These are phyloP conservation scores for Cheilosia grossa DNA, from an alignment of 2,888 invertebrate species.

Conservation along the genomic window DNA sequence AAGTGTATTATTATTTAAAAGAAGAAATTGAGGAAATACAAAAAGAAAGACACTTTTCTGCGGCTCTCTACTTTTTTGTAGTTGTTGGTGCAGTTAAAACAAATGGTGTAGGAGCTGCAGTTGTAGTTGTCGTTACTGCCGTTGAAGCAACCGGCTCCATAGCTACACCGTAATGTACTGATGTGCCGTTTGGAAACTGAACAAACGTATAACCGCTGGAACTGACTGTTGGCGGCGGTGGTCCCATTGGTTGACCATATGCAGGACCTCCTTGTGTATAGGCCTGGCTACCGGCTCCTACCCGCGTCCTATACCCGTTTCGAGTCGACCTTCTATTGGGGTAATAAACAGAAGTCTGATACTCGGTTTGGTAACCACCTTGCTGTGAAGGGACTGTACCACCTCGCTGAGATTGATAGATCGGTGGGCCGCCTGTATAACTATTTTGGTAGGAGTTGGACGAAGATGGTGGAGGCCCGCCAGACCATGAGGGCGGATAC, in stretches of 20 bases:
- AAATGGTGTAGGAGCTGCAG: neutral
- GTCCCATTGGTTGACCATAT: neutral
- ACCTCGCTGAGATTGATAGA: neutral
- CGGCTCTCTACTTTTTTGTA: slow-evolving; percentile 23
- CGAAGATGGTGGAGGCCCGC: slow-evolving; percentile 1
- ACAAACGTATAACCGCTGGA: slow-evolving; percentile 39
- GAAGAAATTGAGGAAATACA: slow-evolving; percentile 1
- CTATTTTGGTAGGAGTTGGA: neutral
- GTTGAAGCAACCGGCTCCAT: slow-evolving; percentile 31
- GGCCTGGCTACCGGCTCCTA: neutral
- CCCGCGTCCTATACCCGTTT: slow-evolving; percentile 3
- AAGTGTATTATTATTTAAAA: neutral
- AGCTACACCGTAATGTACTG: slow-evolving; percentile 38
- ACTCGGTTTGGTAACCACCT: slow-evolving; percentile 24
- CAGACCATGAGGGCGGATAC: neutral
- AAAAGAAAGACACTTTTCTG: slow-evolving; percentile 7
- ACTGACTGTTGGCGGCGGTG: neutral
- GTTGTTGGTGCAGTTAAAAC: neutral
- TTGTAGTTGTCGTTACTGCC: neutral
- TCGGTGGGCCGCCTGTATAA: neutral
- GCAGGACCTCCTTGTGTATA: neutral
- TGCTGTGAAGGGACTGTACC: neutral
- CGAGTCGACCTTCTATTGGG: neutral
- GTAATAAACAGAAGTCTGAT: slow-evolving; percentile 6
- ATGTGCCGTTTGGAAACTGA: slow-evolving; percentile 40